phyloP scores from a whole-genome alignment of 2,113 vertebrate genomes.

The Engystomops pustulosus region DNA sequence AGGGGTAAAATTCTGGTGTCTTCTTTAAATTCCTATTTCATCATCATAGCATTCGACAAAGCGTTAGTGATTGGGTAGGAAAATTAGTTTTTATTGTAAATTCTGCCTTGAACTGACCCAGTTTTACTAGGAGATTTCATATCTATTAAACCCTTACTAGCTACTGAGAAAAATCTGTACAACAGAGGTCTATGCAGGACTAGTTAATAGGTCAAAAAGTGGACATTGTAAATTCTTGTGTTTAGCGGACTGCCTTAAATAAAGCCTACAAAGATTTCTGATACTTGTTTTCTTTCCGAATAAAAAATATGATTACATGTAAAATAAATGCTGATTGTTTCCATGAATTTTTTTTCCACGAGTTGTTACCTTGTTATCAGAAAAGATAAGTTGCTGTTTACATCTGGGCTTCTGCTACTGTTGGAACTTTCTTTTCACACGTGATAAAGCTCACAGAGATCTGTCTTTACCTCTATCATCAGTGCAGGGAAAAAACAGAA shows the following conservation, averaged over 20 bases:
- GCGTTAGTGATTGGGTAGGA: too few relatives aligned
- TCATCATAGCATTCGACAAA: too few relatives aligned
- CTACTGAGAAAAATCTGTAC: not conserved
- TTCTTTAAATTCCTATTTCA: too few relatives aligned
- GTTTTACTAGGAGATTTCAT: not conserved
- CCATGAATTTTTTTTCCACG: not conserved
- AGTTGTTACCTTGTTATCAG: not conserved
- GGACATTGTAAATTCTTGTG: not conserved
- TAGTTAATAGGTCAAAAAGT: not conserved
- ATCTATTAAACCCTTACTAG: not conserved
- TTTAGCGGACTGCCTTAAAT: not conserved
- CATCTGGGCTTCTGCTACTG: not conserved
- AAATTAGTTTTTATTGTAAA: too few relatives aligned
- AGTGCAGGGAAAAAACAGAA: too few relatives aligned
- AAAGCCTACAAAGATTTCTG: not conserved
- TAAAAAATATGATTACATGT: not conserved
- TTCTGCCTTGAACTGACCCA: not conserved
- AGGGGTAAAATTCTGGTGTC: too few relatives aligned
- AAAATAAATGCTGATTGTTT: slow-evolving; percentile 7
- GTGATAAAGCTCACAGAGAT: too few relatives aligned
- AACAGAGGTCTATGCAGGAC: not conserved
- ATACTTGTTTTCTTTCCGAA: not conserved
- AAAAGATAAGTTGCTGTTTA: not conserved
- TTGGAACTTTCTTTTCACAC: not conserved
- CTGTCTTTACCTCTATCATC: too few relatives aligned